Conservation (phyloP, 2,797 vertebrate species). For the Potorous gilbertii region DNA sequence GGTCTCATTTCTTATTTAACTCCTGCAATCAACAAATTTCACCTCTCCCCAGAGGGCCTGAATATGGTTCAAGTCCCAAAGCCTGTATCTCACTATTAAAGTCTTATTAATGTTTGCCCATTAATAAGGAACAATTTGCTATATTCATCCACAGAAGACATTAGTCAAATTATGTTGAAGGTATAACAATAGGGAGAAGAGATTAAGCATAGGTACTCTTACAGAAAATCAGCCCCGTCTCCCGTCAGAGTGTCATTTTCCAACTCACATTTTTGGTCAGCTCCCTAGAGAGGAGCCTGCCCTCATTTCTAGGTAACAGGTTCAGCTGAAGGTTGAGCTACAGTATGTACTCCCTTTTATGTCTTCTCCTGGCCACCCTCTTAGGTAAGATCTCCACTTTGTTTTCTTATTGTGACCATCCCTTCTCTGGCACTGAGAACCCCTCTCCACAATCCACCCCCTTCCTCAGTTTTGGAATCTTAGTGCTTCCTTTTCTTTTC, state of each 20-base stretch:
- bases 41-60: background rate
- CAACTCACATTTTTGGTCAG: background rate
- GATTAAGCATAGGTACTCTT: conserved; percentile 45
- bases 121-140: conserved; percentile 46
- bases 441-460: background rate
- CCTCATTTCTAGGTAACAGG: background rate
- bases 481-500: background rate
- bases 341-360: conserved; percentile 51
- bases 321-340: background rate
- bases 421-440: background rate
- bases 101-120: conserved; percentile 25
- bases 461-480: background rate
- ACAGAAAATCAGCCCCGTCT: conserved; percentile 45
- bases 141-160: conserved; percentile 42
- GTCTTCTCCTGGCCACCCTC: conserved; percentile 55
- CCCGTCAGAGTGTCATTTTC: conserved; percentile 17
- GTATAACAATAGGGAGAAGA: conserved; percentile 36
- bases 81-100: background rate
- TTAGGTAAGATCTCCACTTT: conserved; percentile 46
- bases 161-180: conserved; percentile 36
- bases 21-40: background rate
- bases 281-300: background rate
- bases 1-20: background rate
- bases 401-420: background rate
- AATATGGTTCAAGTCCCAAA: background rate